A percentile compares a stretch with the other conserved stretches of the same genome.
These are phyloP conservation scores for Calcarius lapponicus DNA, from an alignment of 2,797 vertebrate species.

Conservation along the genomic window DNA sequence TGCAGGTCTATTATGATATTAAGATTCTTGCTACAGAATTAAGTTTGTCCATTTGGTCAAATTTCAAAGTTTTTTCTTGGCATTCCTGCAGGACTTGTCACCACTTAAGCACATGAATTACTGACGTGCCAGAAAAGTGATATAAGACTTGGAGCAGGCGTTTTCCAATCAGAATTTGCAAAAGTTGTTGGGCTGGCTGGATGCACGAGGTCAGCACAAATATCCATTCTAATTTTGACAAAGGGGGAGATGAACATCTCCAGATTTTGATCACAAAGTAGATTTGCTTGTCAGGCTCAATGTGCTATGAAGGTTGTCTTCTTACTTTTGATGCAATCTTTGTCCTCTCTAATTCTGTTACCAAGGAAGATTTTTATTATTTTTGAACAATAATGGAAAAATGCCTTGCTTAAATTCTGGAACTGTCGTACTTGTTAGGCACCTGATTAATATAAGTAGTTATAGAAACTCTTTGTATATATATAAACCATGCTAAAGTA, in stretches of 20 bases:
- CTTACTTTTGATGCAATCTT: not conserved
- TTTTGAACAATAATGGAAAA: slow-evolving; percentile 13
- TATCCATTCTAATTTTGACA: not conserved
- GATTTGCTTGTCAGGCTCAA: slow-evolving; percentile 3
- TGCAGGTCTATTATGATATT: slow-evolving; percentile 18
- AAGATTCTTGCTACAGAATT: slow-evolving; percentile 53
- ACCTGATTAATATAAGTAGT: slow-evolving; percentile 36
- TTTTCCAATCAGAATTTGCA: not conserved
- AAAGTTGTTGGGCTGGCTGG: not conserved
- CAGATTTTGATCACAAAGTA: slow-evolving; percentile 10
- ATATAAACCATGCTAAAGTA: slow-evolving; percentile 34
- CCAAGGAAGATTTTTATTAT: not conserved
- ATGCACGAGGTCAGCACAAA: slow-evolving; percentile 10
- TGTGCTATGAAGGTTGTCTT: not conserved
- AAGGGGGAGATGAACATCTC: not conserved
- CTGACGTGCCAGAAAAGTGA: not conserved
- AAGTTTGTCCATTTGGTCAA: slow-evolving; percentile 49
- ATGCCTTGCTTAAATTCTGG: not conserved
- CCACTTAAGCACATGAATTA: slow-evolving; percentile 1
- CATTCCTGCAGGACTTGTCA: slow-evolving; percentile 28
- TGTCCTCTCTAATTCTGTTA: not conserved
- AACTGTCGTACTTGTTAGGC: slow-evolving; percentile 24
- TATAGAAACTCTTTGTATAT: slow-evolving; percentile 15
- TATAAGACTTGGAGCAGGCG: not conserved
- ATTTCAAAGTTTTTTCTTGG: slow-evolving; percentile 61